Percentiles rank a stretch among this genome's conserved stretches.
These are phyloP conservation scores for Neomorphus geoffroyi DNA, from an alignment of 2,797 vertebrate genomes.

Conservation along the genomic window DNA sequence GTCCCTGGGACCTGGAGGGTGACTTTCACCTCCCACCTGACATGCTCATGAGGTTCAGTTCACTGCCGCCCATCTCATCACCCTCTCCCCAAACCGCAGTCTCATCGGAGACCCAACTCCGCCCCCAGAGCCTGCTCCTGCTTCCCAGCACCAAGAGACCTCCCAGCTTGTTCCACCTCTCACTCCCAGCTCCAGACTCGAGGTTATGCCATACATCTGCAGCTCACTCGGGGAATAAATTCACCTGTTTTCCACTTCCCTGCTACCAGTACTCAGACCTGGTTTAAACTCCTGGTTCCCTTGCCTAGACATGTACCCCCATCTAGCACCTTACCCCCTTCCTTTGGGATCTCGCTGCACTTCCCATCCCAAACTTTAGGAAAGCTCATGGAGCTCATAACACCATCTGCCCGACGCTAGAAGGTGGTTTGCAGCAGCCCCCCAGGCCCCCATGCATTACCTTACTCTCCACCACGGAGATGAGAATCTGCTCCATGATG, in stretches of 20 bases:
- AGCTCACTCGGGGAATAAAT: not conserved
- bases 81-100: not conserved
- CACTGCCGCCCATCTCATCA: not conserved
- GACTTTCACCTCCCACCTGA: not conserved
- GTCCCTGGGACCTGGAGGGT: not conserved
- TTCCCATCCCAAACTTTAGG: not conserved
- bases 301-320: not conserved
- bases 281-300: not conserved
- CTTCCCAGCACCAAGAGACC: not conserved
- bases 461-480: constrained; percentile 94
- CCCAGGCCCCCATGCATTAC: constrained; percentile 61
- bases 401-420: not conserved
- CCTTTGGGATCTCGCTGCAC: not conserved
- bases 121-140: not conserved
- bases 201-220: not conserved
- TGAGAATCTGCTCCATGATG: constrained; percentile 91
- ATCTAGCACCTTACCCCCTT: not conserved
- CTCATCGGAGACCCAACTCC: not conserved
- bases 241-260: not conserved
- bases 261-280: not conserved
- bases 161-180: not conserved
- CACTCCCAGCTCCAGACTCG: not conserved
- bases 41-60: not conserved
- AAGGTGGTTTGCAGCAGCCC: not conserved
- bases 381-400: rapidly evolving